A percentile compares a stretch with the other conserved stretches of the same genome.
Conservation (phyloP, 1,140 invertebrate species). For the Papilio xuthus region DNA sequence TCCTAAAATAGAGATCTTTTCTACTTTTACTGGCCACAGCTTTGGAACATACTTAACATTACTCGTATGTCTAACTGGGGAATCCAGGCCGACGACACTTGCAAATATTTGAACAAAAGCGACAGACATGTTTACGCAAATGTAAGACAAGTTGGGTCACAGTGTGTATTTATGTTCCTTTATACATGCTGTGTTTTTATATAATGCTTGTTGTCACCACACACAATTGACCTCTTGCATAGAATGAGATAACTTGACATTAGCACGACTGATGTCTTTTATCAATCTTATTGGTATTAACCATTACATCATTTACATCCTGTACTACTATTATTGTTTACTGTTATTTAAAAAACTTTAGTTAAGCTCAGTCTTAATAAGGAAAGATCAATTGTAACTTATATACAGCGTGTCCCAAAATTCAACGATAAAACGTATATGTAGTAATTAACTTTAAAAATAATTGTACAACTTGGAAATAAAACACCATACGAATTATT, state of each 20-base stretch:
- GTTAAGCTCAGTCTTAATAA: not conserved
- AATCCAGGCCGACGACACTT: conserved; percentile 5
- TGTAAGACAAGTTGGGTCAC: not conserved
- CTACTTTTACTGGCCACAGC: not conserved
- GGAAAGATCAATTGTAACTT: not conserved
- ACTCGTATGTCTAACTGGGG: not conserved
- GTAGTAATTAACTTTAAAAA: not conserved
- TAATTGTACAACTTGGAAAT: not conserved
- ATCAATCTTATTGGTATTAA: not conserved
- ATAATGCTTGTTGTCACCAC: conserved; percentile 25
- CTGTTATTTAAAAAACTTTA: not conserved
- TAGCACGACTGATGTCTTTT: not conserved
- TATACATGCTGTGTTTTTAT: not conserved
- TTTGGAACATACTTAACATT: not conserved
- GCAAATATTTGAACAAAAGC: conserved; percentile 28
- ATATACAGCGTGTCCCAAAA: too few relatives aligned
- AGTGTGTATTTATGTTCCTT: conserved; percentile 12
- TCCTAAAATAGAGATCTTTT: too few relatives aligned
- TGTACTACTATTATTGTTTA: too few relatives aligned
- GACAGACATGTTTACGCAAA: conserved; percentile 14
- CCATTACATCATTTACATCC: not conserved
- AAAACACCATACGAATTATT: not conserved
- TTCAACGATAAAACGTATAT: too few relatives aligned
- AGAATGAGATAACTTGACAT: not conserved
- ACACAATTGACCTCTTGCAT: conserved; percentile 22